These are phyloP conservation scores for Pantherophis vulpinus DNA, from an alignment of 2,797 vertebrate genomes.

Conservation along the genomic window DNA sequence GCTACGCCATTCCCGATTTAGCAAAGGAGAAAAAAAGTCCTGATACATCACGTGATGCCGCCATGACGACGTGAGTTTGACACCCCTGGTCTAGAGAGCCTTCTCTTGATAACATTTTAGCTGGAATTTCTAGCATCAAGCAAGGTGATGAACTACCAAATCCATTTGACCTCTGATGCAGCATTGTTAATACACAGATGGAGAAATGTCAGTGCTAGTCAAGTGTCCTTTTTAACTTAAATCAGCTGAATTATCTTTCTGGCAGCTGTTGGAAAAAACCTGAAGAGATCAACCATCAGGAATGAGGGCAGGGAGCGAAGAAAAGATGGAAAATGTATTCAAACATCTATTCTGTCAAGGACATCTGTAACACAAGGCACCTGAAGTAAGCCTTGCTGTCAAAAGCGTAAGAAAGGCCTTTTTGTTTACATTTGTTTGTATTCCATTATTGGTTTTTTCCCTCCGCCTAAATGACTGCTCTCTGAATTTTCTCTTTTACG, in stretches of 20 bases:
- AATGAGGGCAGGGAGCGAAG: not conserved
- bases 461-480: constrained; percentile 61
- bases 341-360: constrained; percentile 35
- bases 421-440: constrained; percentile 69
- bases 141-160: not conserved
- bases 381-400: constrained; percentile 49
- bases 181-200: not conserved
- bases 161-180: not conserved
- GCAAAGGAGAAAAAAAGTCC: no score
- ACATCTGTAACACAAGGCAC: constrained; percentile 40
- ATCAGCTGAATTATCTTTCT: not conserved
- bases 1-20: no score
- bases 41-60: no score
- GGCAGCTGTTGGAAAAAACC: constrained; percentile 16
- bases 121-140: not conserved
- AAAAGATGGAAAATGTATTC: constrained; percentile 8
- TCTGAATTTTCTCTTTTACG: constrained; percentile 62
- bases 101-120: not conserved
- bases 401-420: constrained; percentile 44
- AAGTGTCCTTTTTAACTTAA: not conserved
- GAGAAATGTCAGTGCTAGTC: not conserved
- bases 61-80: no score
- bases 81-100: not conserved
- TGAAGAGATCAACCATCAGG: constrained; percentile 32
- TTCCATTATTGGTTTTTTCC: constrained; percentile 54